Evolutionary conservation across 2,797 vertebrate species (phyloP), one percentile per base, ranked within the genome.

Genomic region (Varecia variegata): DNA sequence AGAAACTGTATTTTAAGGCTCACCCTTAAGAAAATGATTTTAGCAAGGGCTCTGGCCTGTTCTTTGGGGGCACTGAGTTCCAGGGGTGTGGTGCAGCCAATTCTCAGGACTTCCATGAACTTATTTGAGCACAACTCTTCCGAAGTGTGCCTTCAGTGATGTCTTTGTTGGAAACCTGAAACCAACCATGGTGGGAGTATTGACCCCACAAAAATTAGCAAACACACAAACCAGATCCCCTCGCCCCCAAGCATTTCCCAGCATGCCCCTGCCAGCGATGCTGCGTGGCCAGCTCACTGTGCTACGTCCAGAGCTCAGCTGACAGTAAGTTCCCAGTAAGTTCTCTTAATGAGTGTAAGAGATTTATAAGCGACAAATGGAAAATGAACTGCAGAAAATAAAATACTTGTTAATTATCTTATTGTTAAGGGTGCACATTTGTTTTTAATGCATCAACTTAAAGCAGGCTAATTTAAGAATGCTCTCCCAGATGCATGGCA

Each of bases 401-500:
- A 52, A 65, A 21, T 50, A 40, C 38, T 54, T 17, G 8, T 23
- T 35, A 82, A 76, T 9, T 35, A 45, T 38, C 38, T 82, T 50
- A 14, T 43, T 38, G 13, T 25, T 35, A 40, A 45, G n/a, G 35
- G 27, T 54, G 18, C 23, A 14, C 1, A 30, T n/a, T 73, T 67
- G n/a, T 40, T 58, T 35, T 43, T 50, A 30, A 35, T n/a, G 27
- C 21, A 76, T 82, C 40, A 50, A 54, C 21, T 23, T 67, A 50
- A 82, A 67, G 50, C 50, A 62, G 25, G 45, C 8, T 3, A 12
- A 18, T 45, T 71, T 47, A 47, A 71, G 79, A 79, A 54, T 8
- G 17, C 1, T 32, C 21, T 52, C 9, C 23, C 1, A 1, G 47
- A 2, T 1, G 17, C 2, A 0, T 62, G 52, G 14, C 2, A 17